Percentiles rank a stretch among this genome's conserved stretches.
Evolutionary conservation across 2,888 invertebrate genomes (phyloP).

Genomic region (Bugula neritina): DNA sequence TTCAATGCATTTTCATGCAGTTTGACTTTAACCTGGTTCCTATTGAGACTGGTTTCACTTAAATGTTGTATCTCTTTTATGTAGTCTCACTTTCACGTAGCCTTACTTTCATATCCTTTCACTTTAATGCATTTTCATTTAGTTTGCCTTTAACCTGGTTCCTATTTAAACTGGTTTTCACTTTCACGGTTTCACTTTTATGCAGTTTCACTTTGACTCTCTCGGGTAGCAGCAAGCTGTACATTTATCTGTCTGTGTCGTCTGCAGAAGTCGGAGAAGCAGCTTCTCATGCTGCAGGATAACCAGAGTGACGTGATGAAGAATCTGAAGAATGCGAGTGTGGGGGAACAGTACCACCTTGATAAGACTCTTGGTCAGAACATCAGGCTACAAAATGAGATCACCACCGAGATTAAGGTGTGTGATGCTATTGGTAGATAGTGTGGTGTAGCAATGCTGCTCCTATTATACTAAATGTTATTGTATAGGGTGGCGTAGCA

Average conservation of each 20-base stretch:
- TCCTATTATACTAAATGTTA: too few species aligned
- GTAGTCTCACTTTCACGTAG: not conserved
- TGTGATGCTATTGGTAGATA: not conserved
- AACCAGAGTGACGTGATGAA: conserved; percentile 21
- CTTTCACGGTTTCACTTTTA: too few species aligned
- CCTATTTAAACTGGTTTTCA: too few species aligned
- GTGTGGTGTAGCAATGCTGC: not conserved
- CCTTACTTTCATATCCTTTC: not conserved
- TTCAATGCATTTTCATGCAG: not conserved
- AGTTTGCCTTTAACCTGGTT: too few species aligned
- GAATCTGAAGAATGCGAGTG: conserved; percentile 8
- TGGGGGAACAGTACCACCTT: conserved; percentile 20
- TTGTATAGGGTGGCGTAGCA: too few species aligned
- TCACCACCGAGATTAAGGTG: conserved; percentile 10
- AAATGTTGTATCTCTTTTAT: not conserved
- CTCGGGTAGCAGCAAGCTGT: too few species aligned
- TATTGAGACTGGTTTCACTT: not conserved
- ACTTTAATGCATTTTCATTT: not conserved
- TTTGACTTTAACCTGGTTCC: not conserved
- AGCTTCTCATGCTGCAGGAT: not conserved
- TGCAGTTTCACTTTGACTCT: too few species aligned
- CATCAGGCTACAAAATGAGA: conserved; percentile 15
- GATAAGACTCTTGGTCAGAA: conserved; percentile 15
- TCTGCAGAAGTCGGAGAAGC: conserved; percentile 7
- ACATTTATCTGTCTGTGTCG: not conserved